Percentiles rank a stretch among this genome's conserved stretches.
Evolutionary conservation across 2,888 invertebrate genomes (phyloP).

Genomic region (Fragum whitleyi): DNA sequence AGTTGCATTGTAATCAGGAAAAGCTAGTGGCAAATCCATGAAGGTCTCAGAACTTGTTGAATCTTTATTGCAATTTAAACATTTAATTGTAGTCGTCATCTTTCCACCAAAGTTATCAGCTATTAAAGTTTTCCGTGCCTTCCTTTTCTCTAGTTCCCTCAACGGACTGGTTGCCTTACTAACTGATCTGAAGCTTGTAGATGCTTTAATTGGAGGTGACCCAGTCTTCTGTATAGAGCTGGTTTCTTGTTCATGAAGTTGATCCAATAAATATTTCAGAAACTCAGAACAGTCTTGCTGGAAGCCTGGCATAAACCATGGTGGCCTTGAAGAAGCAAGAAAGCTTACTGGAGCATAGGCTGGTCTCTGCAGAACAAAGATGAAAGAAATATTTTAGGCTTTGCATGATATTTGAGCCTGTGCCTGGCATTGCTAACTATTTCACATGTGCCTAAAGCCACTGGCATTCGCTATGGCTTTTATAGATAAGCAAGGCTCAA

Average conservation of each 20-base stretch:
- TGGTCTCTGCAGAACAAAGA: constrained; percentile 84
- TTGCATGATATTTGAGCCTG: too few species aligned
- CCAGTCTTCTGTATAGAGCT: constrained; percentile 27
- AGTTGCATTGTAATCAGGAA: constrained; percentile 78
- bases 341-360: constrained; percentile 91
- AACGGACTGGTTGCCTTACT: constrained; percentile 28
- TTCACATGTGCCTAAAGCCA: too few species aligned
- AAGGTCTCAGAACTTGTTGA: constrained; percentile 92
- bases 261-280: constrained; percentile 90
- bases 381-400: too few species aligned
- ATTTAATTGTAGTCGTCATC: constrained; percentile 90
- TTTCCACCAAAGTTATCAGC: constrained; percentile 92
- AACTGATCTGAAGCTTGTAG: constrained; percentile 31
- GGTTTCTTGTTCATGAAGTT: constrained; percentile 90
- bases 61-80: constrained; percentile 90
- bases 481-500: too few species aligned
- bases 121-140: constrained; percentile 85
- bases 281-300: constrained; percentile 97
- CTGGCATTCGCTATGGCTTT: too few species aligned
- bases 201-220: background rate
- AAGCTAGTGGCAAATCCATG: constrained; percentile 88
- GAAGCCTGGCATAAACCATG: constrained; percentile 91
- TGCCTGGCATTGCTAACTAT: too few species aligned
- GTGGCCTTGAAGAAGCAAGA: constrained; percentile 90
- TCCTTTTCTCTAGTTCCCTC: constrained; percentile 4